These are phyloP conservation scores for Acropternis orthonyx DNA, from an alignment of 2,797 vertebrate species.

Conservation along the genomic window DNA sequence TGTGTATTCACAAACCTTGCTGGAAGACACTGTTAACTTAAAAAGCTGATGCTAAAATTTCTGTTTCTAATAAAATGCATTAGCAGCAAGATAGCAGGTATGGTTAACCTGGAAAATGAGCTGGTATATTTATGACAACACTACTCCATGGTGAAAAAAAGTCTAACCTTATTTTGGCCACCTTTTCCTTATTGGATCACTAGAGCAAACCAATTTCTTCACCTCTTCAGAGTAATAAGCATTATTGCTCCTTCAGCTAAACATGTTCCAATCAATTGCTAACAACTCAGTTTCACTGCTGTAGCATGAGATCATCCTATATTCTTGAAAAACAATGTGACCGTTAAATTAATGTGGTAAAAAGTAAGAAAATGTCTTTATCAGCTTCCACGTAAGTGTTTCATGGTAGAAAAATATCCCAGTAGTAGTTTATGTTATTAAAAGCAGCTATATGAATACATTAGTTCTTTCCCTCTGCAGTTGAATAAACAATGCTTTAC, in stretches of 20 bases:
- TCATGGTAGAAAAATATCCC: not conserved
- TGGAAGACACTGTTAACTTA: not conserved
- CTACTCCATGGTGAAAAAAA: not conserved
- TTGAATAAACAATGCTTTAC: slow-evolving; percentile 25
- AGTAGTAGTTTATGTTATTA: not conserved
- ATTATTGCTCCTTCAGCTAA: not conserved
- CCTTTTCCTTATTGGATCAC: not conserved
- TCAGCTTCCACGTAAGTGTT: not conserved
- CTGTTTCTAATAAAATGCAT: not conserved
- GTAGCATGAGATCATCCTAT: slow-evolving; percentile 1
- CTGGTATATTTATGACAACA: not conserved
- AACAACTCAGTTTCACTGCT: not conserved
- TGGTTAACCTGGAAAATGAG: not conserved
- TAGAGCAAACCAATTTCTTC: not conserved
- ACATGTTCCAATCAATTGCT: not conserved
- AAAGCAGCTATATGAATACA: slow-evolving; percentile 6
- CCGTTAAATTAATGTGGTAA: not conserved
- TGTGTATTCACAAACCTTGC: not conserved
- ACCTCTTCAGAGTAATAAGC: not conserved
- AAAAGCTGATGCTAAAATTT: not conserved
- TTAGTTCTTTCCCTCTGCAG: slow-evolving; percentile 10
- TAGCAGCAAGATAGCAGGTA: not conserved
- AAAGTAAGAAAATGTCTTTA: slow-evolving; percentile 23
- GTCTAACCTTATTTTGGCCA: not conserved
- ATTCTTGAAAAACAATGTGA: not conserved